Conservation (phyloP, 2,797 vertebrate genomes). For the Argyrosomus regius region DNA sequence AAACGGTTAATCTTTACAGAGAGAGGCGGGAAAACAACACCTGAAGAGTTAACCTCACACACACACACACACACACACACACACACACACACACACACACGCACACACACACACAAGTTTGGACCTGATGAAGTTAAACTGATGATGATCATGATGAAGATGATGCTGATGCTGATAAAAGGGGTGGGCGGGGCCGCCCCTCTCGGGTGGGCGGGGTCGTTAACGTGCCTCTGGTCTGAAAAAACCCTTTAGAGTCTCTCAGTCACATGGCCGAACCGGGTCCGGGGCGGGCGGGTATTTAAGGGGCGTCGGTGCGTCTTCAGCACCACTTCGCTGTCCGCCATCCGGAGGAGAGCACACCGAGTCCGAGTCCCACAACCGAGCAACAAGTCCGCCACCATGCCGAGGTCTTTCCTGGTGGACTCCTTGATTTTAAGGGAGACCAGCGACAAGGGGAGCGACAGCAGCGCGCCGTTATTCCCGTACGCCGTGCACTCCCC, state of each 20-base stretch:
- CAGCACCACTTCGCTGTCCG: conserved; percentile 98
- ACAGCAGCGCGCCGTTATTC: conserved; percentile 91
- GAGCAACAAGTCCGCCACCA: conserved; percentile 77
- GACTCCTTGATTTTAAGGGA: conserved; percentile 98
- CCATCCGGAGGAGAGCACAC: conserved; percentile 77
- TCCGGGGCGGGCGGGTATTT: conserved; percentile 88
- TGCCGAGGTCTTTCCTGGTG: conserved; percentile 98
- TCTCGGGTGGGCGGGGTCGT: too few species aligned
- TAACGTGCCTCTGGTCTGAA: conserved; percentile 63
- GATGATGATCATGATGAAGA: too few species aligned
- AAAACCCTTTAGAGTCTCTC: conserved; percentile 94
- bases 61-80: too few species aligned
- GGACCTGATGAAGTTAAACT: too few species aligned
- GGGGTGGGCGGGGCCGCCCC: too few species aligned
- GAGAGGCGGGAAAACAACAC: too few species aligned
- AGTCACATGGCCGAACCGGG: conserved; percentile 92
- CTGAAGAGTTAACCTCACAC: too few species aligned
- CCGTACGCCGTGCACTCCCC: conserved; percentile 94
- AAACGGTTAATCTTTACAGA: conserved; percentile 97
- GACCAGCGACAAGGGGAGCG: conserved; percentile 88
- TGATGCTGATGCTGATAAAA: too few species aligned
- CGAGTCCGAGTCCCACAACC: conserved; percentile 5
- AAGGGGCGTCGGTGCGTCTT: conserved; percentile 88
- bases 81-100: too few species aligned
- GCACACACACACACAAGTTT: too few species aligned